Base-by-base conservation (phyloP, 2,888 invertebrate genomes). In the Apantesis nais region DNA sequence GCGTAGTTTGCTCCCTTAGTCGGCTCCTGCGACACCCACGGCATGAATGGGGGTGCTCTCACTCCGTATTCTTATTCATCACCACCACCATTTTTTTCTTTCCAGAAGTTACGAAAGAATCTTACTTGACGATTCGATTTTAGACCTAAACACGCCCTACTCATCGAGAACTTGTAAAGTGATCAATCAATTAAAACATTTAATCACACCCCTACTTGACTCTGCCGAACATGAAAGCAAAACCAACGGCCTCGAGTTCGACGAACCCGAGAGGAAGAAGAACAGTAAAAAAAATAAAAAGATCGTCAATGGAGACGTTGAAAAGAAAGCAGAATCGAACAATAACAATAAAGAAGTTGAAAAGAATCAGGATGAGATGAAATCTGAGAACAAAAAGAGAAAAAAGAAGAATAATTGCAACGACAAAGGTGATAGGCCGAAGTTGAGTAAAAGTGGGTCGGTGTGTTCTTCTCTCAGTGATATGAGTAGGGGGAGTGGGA, bases 391-490 rank as follows among this genome's bases (percentile, higher is more conserved):
- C 39, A 71, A 81, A 14, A 82, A 78, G 63, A 83, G 74, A 25
- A 81, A 80, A 70, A 85, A 85, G 62, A 86, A 85, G 29, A 88
- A 85, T 37, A 83, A 76, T 25, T 76, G 72, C 7, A 71, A 66
- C 22, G 80, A 76, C 12, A 78, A 74, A 19, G 76, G 58, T 68
- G 87, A 84, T 22, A 83, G 66, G 48, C 81, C 85, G 0, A 89
- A 88, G 66, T 73, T 91, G 39, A 90, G 87, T 67, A 91, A 91
- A 64, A 86, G 90, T 0, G 89, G 89, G 29, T 94, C 94, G 0
- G 86, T 92, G 14, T 91, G 93, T 67, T 93, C 93, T 44, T 93
- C 94, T 0, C 66, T 88, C 0, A 90, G 92, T 68, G 93, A 94
- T 67, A 88, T 89, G 86, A 92, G 91, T 67, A 86, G 82, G 25